Base-by-base conservation (phyloP, 2,797 vertebrate genomes). In the Phrynocephalus guinanensis region DNA sequence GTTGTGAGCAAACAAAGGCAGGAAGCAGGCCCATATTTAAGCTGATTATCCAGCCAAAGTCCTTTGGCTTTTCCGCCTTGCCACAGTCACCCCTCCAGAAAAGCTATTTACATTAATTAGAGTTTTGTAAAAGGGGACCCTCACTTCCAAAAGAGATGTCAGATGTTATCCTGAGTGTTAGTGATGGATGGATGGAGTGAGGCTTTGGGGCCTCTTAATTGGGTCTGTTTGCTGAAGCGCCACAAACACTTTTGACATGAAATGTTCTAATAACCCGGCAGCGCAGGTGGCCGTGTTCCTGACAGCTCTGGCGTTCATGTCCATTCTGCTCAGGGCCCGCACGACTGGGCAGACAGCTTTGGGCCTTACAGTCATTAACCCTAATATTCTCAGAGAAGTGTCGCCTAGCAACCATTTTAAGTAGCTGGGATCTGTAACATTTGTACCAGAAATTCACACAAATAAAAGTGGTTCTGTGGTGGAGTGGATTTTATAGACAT, bases 101-200 rank as follows among this genome's bases (percentile, higher is more conserved):
- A 95, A 93, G 94, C 96, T 96, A 95, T 95, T 92, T 91, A 90
- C 96, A 95, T 97, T 98, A 97, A 98, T 96, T 96, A 97, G 97
- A 95, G 96, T 94, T 96, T 81, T 95, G 94, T 93, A 93, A 91
- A 88, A 87, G 88, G 83, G 92, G 94, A 93, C 2, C 9, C 4
- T 7, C 60, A 13, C 22, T 20, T 2, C 13, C 10, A 95, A 94
- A 94, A 94, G 94, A 96, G 96, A 97, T 97, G 97, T 98, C 97
- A 97, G 92, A 89, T 96, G 95, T 96, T 95, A 96, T 96, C 95
- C 71, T 77, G 95, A 97, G 97, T 97, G 97, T 97, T 97, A 97
- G 97, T 97, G 97, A 97, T 95, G 97, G 97, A 96, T 97, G 97
- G 97, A 95, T 97, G 97, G 95, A 97, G 96, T 95, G 96, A 95